Conservation (phyloP, 2,113 vertebrate genomes). For the Pteropus alecto region DNA sequence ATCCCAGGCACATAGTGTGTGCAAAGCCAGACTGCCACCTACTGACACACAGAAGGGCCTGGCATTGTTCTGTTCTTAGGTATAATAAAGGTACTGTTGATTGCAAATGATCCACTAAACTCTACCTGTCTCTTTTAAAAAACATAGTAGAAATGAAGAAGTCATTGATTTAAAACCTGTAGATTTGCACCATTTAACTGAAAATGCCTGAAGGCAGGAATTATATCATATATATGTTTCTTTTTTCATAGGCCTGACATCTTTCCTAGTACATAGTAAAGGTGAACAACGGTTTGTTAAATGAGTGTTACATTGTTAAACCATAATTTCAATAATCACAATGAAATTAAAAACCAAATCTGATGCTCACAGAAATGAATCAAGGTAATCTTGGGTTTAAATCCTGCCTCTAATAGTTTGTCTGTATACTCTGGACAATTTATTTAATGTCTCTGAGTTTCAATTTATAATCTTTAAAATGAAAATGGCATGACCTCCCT, state of each 20-base stretch:
- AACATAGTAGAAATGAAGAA: not conserved
- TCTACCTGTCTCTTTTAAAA: not conserved
- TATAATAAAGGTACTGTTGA: not conserved
- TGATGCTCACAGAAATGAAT: not conserved
- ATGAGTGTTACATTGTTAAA: not conserved
- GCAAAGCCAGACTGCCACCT: conserved; percentile 67
- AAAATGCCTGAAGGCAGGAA: not conserved
- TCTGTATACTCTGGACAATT: not conserved
- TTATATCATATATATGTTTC: not conserved
- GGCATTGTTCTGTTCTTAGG: not conserved
- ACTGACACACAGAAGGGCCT: not conserved
- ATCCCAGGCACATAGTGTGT: not conserved
- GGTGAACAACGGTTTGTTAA: not conserved
- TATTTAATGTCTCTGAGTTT: not conserved
- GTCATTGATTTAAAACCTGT: not conserved
- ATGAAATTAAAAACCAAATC: conserved; percentile 5
- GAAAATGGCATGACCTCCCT: not conserved
- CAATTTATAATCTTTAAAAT: not conserved
- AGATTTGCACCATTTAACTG: not conserved
- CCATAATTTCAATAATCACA: conserved; percentile 12
- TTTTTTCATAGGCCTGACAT: not conserved
- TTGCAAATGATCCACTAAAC: not conserved
- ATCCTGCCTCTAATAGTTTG: not conserved
- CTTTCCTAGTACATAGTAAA: not conserved
- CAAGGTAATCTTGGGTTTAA: not conserved